Evolutionary conservation across 2,797 vertebrate species (phyloP).

Genomic region (Spondyliosoma cantharus): DNA sequence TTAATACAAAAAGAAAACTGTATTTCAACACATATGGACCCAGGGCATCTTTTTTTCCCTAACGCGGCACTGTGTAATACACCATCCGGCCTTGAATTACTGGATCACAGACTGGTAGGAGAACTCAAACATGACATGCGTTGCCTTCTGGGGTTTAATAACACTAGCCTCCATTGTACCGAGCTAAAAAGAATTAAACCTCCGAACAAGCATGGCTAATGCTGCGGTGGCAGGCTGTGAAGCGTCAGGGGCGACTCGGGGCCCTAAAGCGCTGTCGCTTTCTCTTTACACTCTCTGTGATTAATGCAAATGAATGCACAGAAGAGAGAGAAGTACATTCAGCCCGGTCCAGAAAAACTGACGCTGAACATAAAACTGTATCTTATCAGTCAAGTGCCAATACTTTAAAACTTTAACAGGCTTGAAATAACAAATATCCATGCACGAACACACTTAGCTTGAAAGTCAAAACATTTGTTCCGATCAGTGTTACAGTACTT

Average conservation of each 20-base stretch:
- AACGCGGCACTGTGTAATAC: conserved; percentile 52
- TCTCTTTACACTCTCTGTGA: not conserved
- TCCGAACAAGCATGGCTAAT: conserved; percentile 9
- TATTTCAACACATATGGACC: conserved; percentile 56
- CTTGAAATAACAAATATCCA: conserved; percentile 28
- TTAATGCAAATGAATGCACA: conserved; percentile 29
- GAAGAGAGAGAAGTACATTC: conserved; percentile 23
- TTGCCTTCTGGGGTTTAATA: conserved; percentile 27
- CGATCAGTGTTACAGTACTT: conserved; percentile 40
- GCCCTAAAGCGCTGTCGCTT: not conserved
- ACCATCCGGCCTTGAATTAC: conserved; percentile 24
- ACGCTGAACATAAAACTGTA: conserved; percentile 28
- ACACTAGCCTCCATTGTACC: conserved; percentile 18
- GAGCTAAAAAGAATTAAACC: conserved; percentile 17
- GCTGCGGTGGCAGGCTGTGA: not conserved
- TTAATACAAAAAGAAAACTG: conserved; percentile 58
- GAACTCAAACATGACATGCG: conserved; percentile 19
- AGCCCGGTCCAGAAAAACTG: conserved; percentile 42
- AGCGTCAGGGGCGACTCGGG: conserved; percentile 2
- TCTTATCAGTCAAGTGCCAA: conserved; percentile 26
- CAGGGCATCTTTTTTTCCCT: conserved; percentile 5
- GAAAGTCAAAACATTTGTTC: conserved; percentile 39
- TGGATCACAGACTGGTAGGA: conserved; percentile 28
- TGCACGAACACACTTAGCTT: conserved; percentile 23
- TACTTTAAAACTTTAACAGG: conserved; percentile 2